A percentile compares a stretch with the other conserved stretches of the same genome.
phyloP scores from a whole-genome alignment of 2,113 vertebrate species.

The Jaculus jaculus region DNA sequence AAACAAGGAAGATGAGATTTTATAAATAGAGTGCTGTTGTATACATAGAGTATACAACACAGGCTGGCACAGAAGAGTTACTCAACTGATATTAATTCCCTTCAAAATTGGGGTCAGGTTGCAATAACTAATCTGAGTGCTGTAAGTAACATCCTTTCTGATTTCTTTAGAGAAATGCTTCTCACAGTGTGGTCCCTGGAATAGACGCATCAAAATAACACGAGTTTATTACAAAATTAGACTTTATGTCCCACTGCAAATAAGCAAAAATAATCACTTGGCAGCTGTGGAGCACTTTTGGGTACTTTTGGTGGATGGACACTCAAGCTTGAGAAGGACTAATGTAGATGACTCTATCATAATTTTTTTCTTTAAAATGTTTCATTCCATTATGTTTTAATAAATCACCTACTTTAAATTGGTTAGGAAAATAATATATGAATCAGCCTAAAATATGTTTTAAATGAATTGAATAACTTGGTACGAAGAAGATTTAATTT shows the following conservation, averaged over 20 bases:
- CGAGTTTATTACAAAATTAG: neutral
- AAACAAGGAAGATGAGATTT: neutral
- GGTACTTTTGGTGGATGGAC: neutral
- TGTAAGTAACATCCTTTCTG: neutral
- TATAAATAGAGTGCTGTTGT: neutral
- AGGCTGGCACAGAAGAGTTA: neutral
- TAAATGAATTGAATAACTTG: neutral
- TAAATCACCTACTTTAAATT: neutral
- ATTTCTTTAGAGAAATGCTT: neutral
- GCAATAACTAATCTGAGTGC: neutral
- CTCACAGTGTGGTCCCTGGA: neutral
- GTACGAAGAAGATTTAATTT: neutral
- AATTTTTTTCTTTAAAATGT: neutral
- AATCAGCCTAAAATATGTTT: neutral
- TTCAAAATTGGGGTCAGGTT: neutral
- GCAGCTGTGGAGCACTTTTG: neutral
- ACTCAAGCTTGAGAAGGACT: neutral
- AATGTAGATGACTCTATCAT: neutral
- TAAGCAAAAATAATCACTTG: neutral
- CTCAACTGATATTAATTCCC: neutral
- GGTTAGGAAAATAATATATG: neutral
- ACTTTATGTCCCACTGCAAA: neutral
- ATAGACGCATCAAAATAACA: neutral
- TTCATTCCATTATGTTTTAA: neutral
- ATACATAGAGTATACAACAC: neutral